Evolutionary conservation across 2,113 vertebrate genomes (phyloP).

Genomic region (Acinonyx jubatus): DNA sequence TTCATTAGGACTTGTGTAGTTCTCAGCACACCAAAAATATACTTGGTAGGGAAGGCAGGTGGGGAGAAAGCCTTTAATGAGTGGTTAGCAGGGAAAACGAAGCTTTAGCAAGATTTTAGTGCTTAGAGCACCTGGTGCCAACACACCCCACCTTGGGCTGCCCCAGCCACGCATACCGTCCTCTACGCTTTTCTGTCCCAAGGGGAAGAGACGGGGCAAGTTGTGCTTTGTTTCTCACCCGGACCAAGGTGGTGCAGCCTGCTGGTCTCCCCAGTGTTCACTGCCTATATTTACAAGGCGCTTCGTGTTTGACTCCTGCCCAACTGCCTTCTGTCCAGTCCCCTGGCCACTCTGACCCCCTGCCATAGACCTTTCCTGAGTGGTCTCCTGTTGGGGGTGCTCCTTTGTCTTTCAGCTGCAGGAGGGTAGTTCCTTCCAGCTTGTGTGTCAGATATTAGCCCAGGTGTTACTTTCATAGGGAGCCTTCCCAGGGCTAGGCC

Average conservation of each 20-base stretch:
- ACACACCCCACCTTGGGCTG: background rate
- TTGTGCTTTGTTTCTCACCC: background rate
- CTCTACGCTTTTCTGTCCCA: background rate
- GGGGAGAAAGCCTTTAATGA: background rate
- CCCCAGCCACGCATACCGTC: rapidly evolving
- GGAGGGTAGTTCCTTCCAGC: background rate
- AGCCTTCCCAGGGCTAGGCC: background rate
- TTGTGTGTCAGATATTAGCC: background rate
- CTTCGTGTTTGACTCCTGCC: background rate
- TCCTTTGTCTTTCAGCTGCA: background rate
- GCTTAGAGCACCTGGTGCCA: background rate
- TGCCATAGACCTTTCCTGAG: background rate
- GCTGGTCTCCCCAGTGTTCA: background rate
- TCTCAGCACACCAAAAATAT: background rate
- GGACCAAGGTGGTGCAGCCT: background rate
- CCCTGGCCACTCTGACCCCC: background rate
- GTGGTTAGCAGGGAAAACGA: background rate
- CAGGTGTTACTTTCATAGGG: background rate
- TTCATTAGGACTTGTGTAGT: background rate
- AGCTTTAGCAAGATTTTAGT: background rate
- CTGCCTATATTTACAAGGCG: background rate
- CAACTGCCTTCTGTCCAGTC: background rate
- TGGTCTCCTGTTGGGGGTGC: background rate
- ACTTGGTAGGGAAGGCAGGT: background rate
- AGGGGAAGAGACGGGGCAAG: background rate